Evolutionary conservation across 2,113 vertebrate genomes (phyloP).

Genomic region (Gadus macrocephalus): DNA sequence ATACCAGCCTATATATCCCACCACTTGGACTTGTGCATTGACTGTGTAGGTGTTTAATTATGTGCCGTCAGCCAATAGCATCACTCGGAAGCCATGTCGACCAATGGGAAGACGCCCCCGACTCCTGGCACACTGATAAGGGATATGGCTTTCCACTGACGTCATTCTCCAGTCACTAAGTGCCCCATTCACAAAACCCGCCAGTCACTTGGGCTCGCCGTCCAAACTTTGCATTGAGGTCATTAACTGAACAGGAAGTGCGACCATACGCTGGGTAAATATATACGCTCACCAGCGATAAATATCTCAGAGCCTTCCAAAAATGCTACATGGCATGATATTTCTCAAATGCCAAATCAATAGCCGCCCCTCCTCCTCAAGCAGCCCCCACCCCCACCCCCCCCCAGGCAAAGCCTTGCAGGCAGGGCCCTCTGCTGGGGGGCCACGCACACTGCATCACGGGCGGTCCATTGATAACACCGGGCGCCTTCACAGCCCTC

Average conservation of each 20-base stretch:
- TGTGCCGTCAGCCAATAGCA: slow-evolving; percentile 72
- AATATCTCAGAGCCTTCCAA: slow-evolving; percentile 60
- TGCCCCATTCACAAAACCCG: slow-evolving; percentile 83
- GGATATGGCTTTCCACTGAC: slow-evolving; percentile 65
- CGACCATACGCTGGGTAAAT: slow-evolving; percentile 44
- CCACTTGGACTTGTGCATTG: slow-evolving; percentile 73
- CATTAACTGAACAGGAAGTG: slow-evolving; percentile 60
- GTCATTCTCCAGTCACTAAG: slow-evolving; percentile 73
- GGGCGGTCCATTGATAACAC: slow-evolving; percentile 56
- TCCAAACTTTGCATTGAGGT: slow-evolving; percentile 72
- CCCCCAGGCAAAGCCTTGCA: slow-evolving; percentile 48
- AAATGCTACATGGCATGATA: slow-evolving; percentile 49
- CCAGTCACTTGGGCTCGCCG: slow-evolving; percentile 63
- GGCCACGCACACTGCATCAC: slow-evolving; percentile 60
- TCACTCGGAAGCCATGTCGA: slow-evolving; percentile 33
- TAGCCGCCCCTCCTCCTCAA: slow-evolving; percentile 12
- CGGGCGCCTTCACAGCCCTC: not conserved
- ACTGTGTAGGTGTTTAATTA: slow-evolving; percentile 83
- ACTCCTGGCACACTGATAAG: slow-evolving; percentile 56
- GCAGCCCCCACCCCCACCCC: not conserved
- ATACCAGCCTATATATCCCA: slow-evolving; percentile 80
- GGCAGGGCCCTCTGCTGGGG: slow-evolving; percentile 76
- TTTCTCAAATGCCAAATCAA: slow-evolving; percentile 60
- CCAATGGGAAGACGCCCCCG: slow-evolving; percentile 60
- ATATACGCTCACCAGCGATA: slow-evolving; percentile 53